Base-by-base conservation (phyloP, 2,888 invertebrate species). In the Trachelus troglodyta region DNA sequence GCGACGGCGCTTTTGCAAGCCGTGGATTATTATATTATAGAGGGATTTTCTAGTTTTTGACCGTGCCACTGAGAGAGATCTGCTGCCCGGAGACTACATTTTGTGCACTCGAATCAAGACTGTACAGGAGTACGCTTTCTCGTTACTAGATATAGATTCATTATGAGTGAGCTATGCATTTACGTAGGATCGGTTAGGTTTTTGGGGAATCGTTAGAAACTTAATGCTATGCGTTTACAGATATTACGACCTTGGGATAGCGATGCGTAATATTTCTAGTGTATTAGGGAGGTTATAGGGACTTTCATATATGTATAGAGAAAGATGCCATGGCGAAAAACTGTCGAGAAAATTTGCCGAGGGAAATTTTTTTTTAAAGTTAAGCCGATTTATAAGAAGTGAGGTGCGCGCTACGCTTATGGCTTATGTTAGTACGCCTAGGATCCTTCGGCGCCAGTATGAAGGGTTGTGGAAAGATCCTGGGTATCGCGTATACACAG, bases 21-120 rank as follows among this genome's bases (percentile, higher is more conserved):
- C 79, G 80, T 81, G 84, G 86, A 86, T 86, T 87, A 87, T 87
- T 86, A 85, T 85, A 87, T 86, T 87, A 84, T 79, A 79, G 74
- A 75, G 75, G 37, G n/a, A 56, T 69, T 79, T 75, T 73, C 37
- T 71, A 34, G 71, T 71, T 71, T 71, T 71, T 34, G 71, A 56
- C 56, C 23, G 40, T 15, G 40, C 40, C 56, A 56, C 56, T 56
- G 56, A 56, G 56, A 56, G 56, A 56, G 23, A 56, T 23, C 56
- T 23, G 23, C 56, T 56, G 56, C 23, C 9, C 56, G 9, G 23
- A 56, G 40, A 9, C 56, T 23, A 56, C 23, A 56, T 56, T 56
- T 56, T 56, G 23, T 56, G 56, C 56, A 56, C 56, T 56, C 56
- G 56, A 56, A 56, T 56, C 56, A 56, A 56, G 23, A 56, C 56